Percentiles rank a stretch among this genome's conserved stretches.
phyloP scores from a whole-genome alignment of 2,797 vertebrate genomes.

The Lepilemur septentrionalis region DNA sequence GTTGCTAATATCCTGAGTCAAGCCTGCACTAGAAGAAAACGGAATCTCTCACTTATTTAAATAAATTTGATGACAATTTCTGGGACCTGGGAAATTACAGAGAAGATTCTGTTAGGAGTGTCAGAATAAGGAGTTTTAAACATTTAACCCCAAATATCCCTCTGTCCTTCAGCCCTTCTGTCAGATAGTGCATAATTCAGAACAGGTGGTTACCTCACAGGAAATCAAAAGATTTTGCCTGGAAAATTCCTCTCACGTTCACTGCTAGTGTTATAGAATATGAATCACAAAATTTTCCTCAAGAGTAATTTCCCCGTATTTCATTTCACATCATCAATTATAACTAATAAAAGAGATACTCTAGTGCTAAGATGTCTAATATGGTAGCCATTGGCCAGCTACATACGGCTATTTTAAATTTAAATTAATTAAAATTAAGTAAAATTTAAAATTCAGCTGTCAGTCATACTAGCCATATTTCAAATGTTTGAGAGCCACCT shows the following conservation, averaged over 20 bases:
- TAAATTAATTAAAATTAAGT: background rate
- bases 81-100: background rate
- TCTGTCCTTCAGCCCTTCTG: background rate
- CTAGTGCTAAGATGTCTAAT: background rate
- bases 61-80: background rate
- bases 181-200: background rate
- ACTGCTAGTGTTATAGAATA: background rate
- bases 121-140: background rate
- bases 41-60: background rate
- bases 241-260: background rate
- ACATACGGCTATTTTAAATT: background rate
- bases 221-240: background rate
- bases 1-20: background rate
- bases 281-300: background rate
- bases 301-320: background rate
- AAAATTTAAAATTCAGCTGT: background rate
- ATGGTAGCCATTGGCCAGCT: background rate
- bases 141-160: background rate
- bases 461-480: background rate
- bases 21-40: background rate
- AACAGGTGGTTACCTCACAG: background rate
- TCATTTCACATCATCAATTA: conserved; percentile 17
- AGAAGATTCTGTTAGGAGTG: background rate
- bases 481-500: background rate
- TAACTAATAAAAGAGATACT: background rate